These are phyloP conservation scores for Melanargia galathea DNA, from an alignment of 2,888 invertebrate genomes.

Conservation along the genomic window DNA sequence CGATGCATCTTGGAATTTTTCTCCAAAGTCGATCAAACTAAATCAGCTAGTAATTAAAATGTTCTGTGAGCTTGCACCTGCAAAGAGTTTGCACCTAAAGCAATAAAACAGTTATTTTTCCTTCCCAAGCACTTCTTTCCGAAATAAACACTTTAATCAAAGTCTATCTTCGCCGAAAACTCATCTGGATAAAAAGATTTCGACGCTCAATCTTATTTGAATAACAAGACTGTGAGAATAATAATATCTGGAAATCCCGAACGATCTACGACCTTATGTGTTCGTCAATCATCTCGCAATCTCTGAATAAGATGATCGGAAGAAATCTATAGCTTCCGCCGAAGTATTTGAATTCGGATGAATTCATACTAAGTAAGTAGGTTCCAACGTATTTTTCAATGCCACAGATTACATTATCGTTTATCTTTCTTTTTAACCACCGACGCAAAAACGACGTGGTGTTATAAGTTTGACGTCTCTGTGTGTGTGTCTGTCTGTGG, in stretches of 20 bases:
- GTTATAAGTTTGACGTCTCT: too few relatives aligned
- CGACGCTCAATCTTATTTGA: slow-evolving; percentile 36
- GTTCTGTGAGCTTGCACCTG: too few relatives aligned
- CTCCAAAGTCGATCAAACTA: too few relatives aligned
- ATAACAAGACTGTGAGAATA: slow-evolving; percentile 35
- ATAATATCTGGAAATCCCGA: slow-evolving; percentile 9
- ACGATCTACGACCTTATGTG: slow-evolving; percentile 14
- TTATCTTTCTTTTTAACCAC: not conserved
- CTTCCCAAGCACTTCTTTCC: not conserved
- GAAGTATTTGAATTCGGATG: not conserved
- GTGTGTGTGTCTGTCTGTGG: too few relatives aligned
- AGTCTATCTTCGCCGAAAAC: slow-evolving; percentile 33
- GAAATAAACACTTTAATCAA: slow-evolving; percentile 38
- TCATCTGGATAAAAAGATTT: slow-evolving; percentile 32
- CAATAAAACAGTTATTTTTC: slow-evolving; percentile 8
- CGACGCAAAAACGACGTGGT: too few relatives aligned
- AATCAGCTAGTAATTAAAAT: too few relatives aligned
- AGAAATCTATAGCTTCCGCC: not conserved
- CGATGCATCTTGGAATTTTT: too few relatives aligned
- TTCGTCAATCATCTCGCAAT: slow-evolving; percentile 3
- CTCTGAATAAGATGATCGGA: slow-evolving; percentile 1
- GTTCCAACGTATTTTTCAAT: slow-evolving; percentile 7
- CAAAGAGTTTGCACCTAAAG: too few relatives aligned
- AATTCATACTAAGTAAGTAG: not conserved
- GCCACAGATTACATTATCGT: not conserved